These are phyloP conservation scores for Macaca mulatta DNA, from an alignment of 2,113 vertebrate genomes.

Conservation along the genomic window DNA sequence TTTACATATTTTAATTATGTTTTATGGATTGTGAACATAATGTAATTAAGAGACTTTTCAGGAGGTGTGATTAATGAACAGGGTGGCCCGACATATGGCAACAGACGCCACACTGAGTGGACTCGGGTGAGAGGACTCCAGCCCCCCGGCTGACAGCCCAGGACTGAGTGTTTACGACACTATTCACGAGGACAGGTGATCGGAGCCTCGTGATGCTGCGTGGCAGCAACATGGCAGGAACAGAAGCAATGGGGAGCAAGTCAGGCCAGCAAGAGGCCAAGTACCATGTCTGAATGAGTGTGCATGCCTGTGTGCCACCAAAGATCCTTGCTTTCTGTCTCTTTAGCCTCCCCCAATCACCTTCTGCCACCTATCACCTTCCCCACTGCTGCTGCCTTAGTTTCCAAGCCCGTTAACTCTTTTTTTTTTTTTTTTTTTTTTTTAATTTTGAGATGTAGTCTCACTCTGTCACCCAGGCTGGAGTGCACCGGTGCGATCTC, in stretches of 20 bases:
- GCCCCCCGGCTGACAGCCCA: neutral
- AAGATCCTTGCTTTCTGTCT: neutral
- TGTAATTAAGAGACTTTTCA: slow-evolving; percentile 83
- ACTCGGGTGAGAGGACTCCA: neutral
- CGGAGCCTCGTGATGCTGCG: neutral
- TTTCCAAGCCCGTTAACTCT: neutral
- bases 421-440: neutral
- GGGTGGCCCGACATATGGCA: slow-evolving; percentile 53
- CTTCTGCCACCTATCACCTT: no score
- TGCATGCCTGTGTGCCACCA: rapidly evolving
- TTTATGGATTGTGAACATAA: slow-evolving; percentile 86
- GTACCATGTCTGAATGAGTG: rapidly evolving
- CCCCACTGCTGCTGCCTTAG: neutral
- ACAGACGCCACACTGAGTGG: slow-evolving; percentile 12
- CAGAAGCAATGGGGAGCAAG: neutral
- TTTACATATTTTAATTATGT: slow-evolving; percentile 88
- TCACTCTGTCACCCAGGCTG: no score
- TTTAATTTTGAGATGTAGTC: no score
- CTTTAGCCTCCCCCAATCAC: rapidly evolving
- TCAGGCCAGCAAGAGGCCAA: neutral
- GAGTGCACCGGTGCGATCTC: no score
- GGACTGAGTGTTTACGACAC: neutral
- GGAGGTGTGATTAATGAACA: slow-evolving; percentile 80
- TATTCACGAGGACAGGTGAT: rapidly evolving
- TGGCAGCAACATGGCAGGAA: neutral